phyloP scores from a whole-genome alignment of 64 coral and sea anemone genomes.

The Actinia tenebrosa region DNA sequence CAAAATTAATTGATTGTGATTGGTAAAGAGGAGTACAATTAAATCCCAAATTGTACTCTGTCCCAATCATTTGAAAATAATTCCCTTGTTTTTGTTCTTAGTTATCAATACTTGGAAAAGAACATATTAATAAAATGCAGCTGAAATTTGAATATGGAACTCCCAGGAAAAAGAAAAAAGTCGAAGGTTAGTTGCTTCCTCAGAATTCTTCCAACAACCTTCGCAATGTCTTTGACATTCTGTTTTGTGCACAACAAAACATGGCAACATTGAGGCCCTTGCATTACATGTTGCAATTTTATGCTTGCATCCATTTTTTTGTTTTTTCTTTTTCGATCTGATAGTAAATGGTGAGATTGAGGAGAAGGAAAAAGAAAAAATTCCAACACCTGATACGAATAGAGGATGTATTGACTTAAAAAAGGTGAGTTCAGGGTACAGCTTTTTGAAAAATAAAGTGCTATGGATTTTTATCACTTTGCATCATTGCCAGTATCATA shows the following conservation, averaged over 20 bases:
- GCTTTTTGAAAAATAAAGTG: no score
- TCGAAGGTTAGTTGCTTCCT: constrained; percentile 26
- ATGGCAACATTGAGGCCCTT: no score
- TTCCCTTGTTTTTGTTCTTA: not conserved
- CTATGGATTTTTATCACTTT: no score
- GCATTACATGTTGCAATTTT: no score
- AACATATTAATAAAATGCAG: constrained; percentile 45
- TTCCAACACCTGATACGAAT: not conserved
- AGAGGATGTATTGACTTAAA: not conserved
- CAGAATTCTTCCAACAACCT: not conserved
- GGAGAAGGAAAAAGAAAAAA: not conserved
- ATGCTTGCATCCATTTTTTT: no score
- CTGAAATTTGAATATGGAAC: constrained; percentile 7
- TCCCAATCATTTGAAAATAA: not conserved
- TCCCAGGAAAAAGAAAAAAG: constrained; percentile 50
- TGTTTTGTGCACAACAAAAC: no score
- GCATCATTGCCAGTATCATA: no score
- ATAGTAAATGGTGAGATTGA: constrained; percentile 75
- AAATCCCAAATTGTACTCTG: no score
- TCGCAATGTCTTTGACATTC: no score
- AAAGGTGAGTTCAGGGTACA: not conserved
- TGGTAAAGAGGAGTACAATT: no score
- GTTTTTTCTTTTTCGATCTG: not conserved
- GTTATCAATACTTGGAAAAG: constrained; percentile 79
- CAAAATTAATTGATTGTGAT: no score